Base-by-base conservation (phyloP, 2,797 vertebrate genomes). In the Notolabrus celidotus region DNA sequence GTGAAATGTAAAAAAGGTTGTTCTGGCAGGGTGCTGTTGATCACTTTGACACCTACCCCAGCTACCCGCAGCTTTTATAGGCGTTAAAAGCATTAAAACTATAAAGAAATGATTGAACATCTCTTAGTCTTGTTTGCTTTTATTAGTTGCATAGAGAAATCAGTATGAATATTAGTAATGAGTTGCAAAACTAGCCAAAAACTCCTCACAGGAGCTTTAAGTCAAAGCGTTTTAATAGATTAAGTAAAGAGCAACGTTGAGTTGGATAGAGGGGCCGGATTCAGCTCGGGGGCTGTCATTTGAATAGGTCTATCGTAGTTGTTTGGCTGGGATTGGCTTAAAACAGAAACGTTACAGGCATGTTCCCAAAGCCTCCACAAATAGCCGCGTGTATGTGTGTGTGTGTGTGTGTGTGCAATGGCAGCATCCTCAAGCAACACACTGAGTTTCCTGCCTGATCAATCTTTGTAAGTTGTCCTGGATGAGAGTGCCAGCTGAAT, bases 401-500 rank as follows among this genome's bases (percentile, higher is more conserved):
- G 11, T 36, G 34, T 36, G 34, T 36, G 34, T 3, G 42, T 73
- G 43, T 68, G 51, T 19, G 38, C 49, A 43, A 1, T 54, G 46
- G 61, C 25, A 43, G 43, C 20, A 2, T 61, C 57, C 59, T 31
- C 14, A 38, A 69, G 67, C 39, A n/a, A 62, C 46, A 51, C 1
- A 4, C 54, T 16, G 46, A 72, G 46, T 25, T 39, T 39, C 56
- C 54, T 20, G 33, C 29, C 60, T 63, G 67, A 82, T 84, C 65
- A 64, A 61, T 87, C 75, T 71, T 34, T 34, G 53, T 55, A 34
- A 50, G 53, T 20, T 27, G 34, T 10, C 61, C 61, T 50, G 61
- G 49, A 64, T 74, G 60, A 64, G 57, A 34, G 57, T 46, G 53
- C 31, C 72, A 64, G 67, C 51, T 55, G 36, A 82, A 71, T 19